A percentile compares a stretch with the other conserved stretches of the same genome.
Evolutionary conservation across 2,113 vertebrate genomes (phyloP).

Genomic region (Hystrix cristata): DNA sequence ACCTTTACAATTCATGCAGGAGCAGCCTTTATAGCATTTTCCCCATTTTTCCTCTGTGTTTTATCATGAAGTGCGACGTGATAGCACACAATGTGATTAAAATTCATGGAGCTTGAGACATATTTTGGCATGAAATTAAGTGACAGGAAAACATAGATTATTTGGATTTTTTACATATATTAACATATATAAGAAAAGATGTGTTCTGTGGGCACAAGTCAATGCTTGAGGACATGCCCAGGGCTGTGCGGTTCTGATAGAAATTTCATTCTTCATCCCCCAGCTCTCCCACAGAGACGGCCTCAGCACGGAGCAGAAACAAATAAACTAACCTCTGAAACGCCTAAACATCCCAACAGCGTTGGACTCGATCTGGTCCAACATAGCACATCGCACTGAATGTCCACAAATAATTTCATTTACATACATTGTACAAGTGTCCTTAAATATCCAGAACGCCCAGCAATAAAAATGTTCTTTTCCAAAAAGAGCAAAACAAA

Average conservation of each 20-base stretch:
- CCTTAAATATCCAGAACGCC: neutral
- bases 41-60: neutral
- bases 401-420: neutral
- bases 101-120: neutral
- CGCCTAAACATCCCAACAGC: neutral
- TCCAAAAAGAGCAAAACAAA: neutral
- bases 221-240: neutral
- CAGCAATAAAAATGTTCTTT: neutral
- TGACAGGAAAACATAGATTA: neutral
- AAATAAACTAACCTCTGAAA: neutral
- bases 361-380: neutral
- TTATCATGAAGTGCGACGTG: neutral
- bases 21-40: neutral
- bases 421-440: neutral
- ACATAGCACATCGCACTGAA: neutral
- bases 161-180: neutral
- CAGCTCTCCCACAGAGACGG: neutral
- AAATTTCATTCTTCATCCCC: neutral
- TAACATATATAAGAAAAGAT: neutral
- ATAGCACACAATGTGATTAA: neutral
- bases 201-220: neutral
- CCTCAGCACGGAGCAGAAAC: neutral
- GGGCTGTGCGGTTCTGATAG: neutral
- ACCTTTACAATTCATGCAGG: neutral
- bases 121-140: neutral